Base-by-base conservation (phyloP, 2,797 vertebrate genomes). In the Cirrhinus mrigala region DNA sequence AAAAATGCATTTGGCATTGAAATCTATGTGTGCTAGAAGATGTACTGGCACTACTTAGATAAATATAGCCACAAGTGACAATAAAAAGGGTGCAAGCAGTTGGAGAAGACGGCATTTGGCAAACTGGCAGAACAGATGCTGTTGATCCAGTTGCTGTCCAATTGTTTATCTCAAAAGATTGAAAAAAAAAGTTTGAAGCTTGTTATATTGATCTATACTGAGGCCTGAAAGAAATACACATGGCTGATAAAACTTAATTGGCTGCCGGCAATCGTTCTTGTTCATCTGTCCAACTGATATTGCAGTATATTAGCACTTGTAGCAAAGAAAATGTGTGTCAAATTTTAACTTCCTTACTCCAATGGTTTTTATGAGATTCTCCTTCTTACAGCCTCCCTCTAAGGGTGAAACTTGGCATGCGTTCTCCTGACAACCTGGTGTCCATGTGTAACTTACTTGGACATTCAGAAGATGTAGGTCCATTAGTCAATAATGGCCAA, bases 261-360 rank as follows among this genome's bases (percentile, higher is more conserved):
- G 62, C 52, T 29, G 37, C 16, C 7, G 1, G 46, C 37, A 46
- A 81, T 58, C 6, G 27, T 71, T 71, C 56, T 29, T 22, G 29
- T 40, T 71, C 16, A 81, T 71, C 50, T 81, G 50, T 58, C 66
- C n/a, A 81, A 56, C 66, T 81, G 50, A 71, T 56, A 71, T 58
- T 69, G 9, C 18, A 56, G 18, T 46, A 46, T 46, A 37, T 14
- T 81, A 81, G 54, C 52, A 73, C 24, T 24, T 24, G 22, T 69
- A 37, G 20, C 2, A n/a, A 46, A 56, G 64, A 68, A 33, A 68
- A 81, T 22, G 52, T n/a, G 24, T 60, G 81, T 29, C 40, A 71
- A 82, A 82, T 73, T 73, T 82, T 16, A n/a, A 74, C 54, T 48
- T 82, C 18, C 54, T 82, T 4, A 29, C 52, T 46, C 24, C 14